Evolutionary conservation across 1,140 invertebrate species (phyloP), one percentile per base, ranked within the genome.

Genomic region (Neelides sp.): DNA sequence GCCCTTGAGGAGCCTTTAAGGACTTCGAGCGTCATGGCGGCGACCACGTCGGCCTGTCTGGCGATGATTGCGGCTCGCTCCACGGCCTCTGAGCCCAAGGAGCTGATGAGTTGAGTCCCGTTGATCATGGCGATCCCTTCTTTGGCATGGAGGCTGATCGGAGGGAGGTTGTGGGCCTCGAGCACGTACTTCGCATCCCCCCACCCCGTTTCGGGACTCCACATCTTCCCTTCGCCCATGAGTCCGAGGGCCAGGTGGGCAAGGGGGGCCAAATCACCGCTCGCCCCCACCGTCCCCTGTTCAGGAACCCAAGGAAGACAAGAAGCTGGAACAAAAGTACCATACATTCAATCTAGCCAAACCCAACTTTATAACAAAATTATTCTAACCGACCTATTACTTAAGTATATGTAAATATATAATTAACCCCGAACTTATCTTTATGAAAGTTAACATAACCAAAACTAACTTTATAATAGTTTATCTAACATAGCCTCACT

Each of bases 221-320:
- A 84, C 80, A 83, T 83, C 63, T 76, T 75, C 1, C 81, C 82
- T 68, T 85, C 82, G n/a, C 81, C 81, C 62, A 83, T 71, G 54
- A 80, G 64, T 43, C 53, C 52, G 12, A 63, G 56, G 1, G 80
- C 79, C 35, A 84, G 64, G 67, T 84, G 81, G 13, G 80, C 69
- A 40, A 85, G 61, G 1, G 82, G 81, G 4, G 79, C 79, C 43
- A 84, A 66, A 65, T 84, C 81, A 1, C 81, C 81, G 59, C 76
- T 78, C 2, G 82, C 82, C 8, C 81, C 82, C 4, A 84, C 56
- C 3, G 56, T 53, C 1, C 81, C 81, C 65, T 84, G 78, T 62
- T 82, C 78, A 1, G 81, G 81, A 2, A 84, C 73, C 73, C 75
- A 82, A 1, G 82, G 73, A n/a, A 84, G 64, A 61, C 80, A 83